Evolutionary conservation across 2,888 invertebrate genomes (phyloP), one percentile per base, ranked within the genome.

Genomic region (Cerceris rybyensis): DNA sequence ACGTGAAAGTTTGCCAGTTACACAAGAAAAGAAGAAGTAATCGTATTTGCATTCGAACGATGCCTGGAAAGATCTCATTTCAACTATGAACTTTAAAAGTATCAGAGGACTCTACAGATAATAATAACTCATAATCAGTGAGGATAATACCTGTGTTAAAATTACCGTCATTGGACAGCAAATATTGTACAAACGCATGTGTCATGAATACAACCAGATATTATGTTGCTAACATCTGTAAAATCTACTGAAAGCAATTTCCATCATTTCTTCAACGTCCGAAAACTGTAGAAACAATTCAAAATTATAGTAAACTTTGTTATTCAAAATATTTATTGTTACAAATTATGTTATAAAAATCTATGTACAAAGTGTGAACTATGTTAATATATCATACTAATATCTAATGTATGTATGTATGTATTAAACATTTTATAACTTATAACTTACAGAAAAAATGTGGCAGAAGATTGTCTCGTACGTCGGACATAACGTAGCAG

Each of bases 1-100:
- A 50, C 11, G 6, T n/a, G n/a, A 11, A 50, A 50, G 50, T 11
- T n/a, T 50, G 11, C n/a, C 11, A n/a, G 6, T n/a, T n/a, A 6
- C n/a, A 50, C 0, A 50, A n/a, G 50, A n/a, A n/a, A 7, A n/a
- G 50, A 9, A 11, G 6, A 50, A 50, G 11, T n/a, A 50, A 59
- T 68, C 61, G 55, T 16, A 43, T 46, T 9, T 68, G 28, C 46
- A 13, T 42, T 58, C 54, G 13, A 42, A 64, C 46, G 7, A 41
- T 46, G 49, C 28, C 59, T 58, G n/a, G n/a, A 50, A n/a, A 50
- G 50, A 50, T 50, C 50, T 13, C 50, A n/a, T 50, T 50, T 50
- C 13, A 50, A 50, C 11, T 50, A n/a, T 50, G 50, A 50, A 50
- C 50, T 50, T 50, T 50, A 50, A 11, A n/a, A 11, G n/a, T n/a